Base-by-base conservation (phyloP, 2,113 vertebrate genomes). In the Phaethornis superciliosus region DNA sequence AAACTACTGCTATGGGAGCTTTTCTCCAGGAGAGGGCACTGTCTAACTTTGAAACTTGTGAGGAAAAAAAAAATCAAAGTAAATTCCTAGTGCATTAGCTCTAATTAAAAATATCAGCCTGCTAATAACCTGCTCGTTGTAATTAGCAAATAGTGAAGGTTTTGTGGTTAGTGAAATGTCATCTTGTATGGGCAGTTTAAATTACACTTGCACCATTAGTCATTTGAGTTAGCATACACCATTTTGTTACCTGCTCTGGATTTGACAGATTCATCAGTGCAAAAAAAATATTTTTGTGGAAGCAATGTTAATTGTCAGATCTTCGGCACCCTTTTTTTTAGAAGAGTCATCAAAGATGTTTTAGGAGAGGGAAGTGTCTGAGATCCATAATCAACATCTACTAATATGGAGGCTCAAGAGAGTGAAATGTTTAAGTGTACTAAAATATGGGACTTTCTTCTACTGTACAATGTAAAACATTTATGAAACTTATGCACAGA, bases 11-110 rank as follows among this genome's bases (percentile, higher is more conserved):
- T 72, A 22, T 72, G 49, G 64, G 28, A 75, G 10, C 2, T 30
- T 28, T 8, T 3, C 2, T 64, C 94, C 97, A 96, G 94, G 42
- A 97, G 97, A 96, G 97, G 96, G 92, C 97, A 96, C 44, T 95
- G 81, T 85, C 90, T 81, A 64, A 84, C 94, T 51, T 96, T 44
- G 7, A 35, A 95, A 91, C 20, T n/a, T n/a, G 22, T 5, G 14
- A 1, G 2, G 68, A 5, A 33, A 33, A 24, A 68, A 16, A 63
- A 75, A 24, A 8, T 22, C 28, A 32, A 71, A 62, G 26, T 23
- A 63, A 78, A 60, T 42, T 82, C 77, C 35, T 28, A 8, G 9
- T 26, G n/a, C 54, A 64, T 54, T 54, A 76, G 7, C 37, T 91
- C 56, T 92, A 90, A 90, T 96, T 93, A 83, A 96, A 94, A 94